Conservation (phyloP, 2,888 invertebrate genomes). For the Teinopalpus imperialis region DNA sequence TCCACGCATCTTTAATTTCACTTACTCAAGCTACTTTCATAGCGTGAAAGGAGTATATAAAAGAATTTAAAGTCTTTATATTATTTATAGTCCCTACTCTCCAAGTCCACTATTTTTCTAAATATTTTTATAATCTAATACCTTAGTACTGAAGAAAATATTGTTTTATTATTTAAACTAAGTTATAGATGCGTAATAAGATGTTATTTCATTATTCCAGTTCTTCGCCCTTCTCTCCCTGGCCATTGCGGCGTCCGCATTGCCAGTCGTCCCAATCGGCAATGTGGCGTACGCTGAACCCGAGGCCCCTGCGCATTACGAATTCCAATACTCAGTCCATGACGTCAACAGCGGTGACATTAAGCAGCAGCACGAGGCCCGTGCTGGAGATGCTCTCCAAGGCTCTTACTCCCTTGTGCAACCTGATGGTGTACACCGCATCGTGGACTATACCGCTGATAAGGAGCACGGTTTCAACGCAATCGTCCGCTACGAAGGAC, state of each 20-base stretch:
- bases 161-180: too few species aligned
- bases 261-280: slow-evolving; percentile 44
- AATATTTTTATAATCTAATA: too few species aligned
- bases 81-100: too few species aligned
- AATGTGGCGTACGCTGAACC: slow-evolving; percentile 58
- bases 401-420: slow-evolving; percentile 76
- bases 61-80: too few species aligned
- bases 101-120: too few species aligned
- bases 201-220: slow-evolving; percentile 45
- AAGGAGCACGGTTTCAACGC: slow-evolving; percentile 71
- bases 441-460: slow-evolving; percentile 73
- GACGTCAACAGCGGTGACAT: slow-evolving; percentile 69
- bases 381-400: slow-evolving; percentile 65
- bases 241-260: slow-evolving; percentile 43
- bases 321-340: slow-evolving; percentile 70
- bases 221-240: slow-evolving; percentile 54
- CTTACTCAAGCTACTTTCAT: too few species aligned
- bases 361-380: slow-evolving; percentile 71
- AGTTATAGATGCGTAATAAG: too few species aligned
- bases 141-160: too few species aligned
- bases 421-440: slow-evolving; percentile 68
- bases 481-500: slow-evolving; percentile 67
- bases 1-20: too few species aligned
- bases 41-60: too few species aligned
- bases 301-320: slow-evolving; percentile 66